phyloP scores from a whole-genome alignment of 1,140 invertebrate genomes.

The Drosophila ironensis region DNA sequence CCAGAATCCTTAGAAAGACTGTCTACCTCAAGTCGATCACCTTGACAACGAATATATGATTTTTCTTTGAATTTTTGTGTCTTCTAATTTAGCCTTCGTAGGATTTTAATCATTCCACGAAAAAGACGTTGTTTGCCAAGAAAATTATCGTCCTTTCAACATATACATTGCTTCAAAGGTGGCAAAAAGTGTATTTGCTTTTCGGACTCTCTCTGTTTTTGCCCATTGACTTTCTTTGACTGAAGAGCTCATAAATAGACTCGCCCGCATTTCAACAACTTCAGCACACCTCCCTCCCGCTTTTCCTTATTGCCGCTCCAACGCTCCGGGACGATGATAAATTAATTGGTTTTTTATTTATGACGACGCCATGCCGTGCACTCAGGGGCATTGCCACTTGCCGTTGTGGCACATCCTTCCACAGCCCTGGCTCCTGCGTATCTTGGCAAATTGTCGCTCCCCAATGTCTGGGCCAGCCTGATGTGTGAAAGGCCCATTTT shows the following conservation, averaged over 20 bases:
- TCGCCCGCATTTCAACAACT: constrained; percentile 2
- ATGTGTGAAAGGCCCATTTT: constrained; percentile 38
- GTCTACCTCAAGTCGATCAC: neutral
- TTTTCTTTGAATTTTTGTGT: neutral
- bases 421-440: constrained; percentile 5
- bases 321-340: constrained; percentile 60
- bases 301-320: constrained; percentile 24
- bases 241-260: constrained; percentile 43
- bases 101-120: neutral
- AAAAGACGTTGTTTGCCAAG: no score
- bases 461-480: constrained; percentile 1
- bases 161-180: no score
- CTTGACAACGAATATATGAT: neutral
- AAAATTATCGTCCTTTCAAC: no score
- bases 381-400: neutral
- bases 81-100: neutral
- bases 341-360: constrained; percentile 80
- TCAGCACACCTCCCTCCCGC: neutral
- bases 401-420: no score
- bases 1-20: neutral
- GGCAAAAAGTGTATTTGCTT: neutral
- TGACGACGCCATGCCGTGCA: constrained; percentile 36
- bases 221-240: constrained; percentile 1
- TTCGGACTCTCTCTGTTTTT: neutral
- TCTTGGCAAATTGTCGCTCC: constrained; percentile 45